Conservation (phyloP, 2,113 vertebrate species). For the Ancistrus triradiatus region DNA sequence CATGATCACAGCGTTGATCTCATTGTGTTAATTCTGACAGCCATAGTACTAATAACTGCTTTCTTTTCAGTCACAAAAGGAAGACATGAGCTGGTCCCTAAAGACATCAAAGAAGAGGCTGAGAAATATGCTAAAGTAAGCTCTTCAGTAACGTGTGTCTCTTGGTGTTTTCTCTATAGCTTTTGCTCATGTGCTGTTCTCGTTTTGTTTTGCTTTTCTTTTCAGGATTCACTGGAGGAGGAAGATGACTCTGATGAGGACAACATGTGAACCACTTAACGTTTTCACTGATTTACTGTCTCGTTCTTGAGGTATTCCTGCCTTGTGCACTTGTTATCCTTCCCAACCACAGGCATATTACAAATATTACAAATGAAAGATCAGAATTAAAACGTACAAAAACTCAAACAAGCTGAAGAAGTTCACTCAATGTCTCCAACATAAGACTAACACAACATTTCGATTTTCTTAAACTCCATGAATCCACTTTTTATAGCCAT, state of each 20-base stretch:
- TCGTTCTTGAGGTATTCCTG: background rate
- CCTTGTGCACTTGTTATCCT: background rate
- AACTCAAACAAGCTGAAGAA: no score
- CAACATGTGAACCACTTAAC: constrained; percentile 80
- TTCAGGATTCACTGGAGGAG: constrained; percentile 94
- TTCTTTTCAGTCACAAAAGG: constrained; percentile 80
- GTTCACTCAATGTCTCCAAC: no score
- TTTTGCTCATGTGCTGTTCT: background rate
- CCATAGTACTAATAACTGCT: no score
- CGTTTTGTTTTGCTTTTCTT: constrained; percentile 40
- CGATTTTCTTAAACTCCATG: background rate
- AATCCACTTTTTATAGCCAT: background rate
- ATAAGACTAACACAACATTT: no score
- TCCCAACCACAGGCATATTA: background rate
- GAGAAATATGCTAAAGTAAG: constrained; percentile 98
- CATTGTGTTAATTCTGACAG: no score
- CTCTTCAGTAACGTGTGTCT: background rate
- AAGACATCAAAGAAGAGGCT: constrained; percentile 91
- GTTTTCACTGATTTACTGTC: background rate
- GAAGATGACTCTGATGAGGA: constrained; percentile 98
- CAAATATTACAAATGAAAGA: no score
- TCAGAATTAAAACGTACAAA: no score
- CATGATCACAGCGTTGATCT: no score
- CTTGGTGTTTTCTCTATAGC: background rate
- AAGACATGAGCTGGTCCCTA: constrained; percentile 91